These are phyloP conservation scores for Graphium colonna DNA, from an alignment of 2,888 invertebrate genomes.

Conservation along the genomic window DNA sequence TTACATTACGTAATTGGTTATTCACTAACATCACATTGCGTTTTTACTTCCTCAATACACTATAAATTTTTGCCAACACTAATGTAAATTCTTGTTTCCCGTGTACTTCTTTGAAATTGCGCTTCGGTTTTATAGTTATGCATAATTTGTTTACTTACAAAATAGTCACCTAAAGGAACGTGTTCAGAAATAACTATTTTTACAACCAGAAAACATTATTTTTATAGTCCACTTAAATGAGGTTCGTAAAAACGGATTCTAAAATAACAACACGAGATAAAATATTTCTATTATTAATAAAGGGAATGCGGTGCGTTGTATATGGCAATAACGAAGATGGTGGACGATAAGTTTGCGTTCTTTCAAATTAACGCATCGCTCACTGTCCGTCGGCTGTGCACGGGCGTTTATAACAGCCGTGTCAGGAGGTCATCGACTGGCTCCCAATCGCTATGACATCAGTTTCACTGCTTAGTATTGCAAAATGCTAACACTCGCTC, in stretches of 20 bases:
- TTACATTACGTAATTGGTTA: conserved; percentile 60
- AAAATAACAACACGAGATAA: conserved; percentile 10
- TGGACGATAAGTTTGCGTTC: conserved; percentile 27
- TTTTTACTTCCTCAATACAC: conserved; percentile 49
- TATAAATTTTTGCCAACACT: conserved; percentile 22
- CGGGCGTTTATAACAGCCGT: conserved; percentile 54
- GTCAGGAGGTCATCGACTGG: conserved; percentile 74
- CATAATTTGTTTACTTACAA: too few relatives aligned
- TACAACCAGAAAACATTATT: conserved; percentile 9
- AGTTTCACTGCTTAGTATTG: conserved; percentile 63
- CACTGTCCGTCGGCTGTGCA: conserved; percentile 40
- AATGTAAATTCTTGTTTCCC: too few relatives aligned
- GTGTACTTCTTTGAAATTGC: too few relatives aligned
- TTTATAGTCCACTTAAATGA: conserved; percentile 13
- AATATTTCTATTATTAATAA: background rate
- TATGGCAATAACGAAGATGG: conserved; percentile 2
- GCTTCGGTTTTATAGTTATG: too few relatives aligned
- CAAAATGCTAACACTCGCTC: conserved; percentile 70
- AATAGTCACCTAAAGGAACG: background rate
- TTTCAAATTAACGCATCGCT: conserved; percentile 39
- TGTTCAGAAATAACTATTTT: background rate
- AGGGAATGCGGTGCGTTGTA: background rate
- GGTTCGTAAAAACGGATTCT: conserved; percentile 11
- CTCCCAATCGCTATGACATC: conserved; percentile 71
- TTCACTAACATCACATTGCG: conserved; percentile 46